phyloP scores from a whole-genome alignment of 1,140 invertebrate genomes.

The Macrosteles quadrilineatus region DNA sequence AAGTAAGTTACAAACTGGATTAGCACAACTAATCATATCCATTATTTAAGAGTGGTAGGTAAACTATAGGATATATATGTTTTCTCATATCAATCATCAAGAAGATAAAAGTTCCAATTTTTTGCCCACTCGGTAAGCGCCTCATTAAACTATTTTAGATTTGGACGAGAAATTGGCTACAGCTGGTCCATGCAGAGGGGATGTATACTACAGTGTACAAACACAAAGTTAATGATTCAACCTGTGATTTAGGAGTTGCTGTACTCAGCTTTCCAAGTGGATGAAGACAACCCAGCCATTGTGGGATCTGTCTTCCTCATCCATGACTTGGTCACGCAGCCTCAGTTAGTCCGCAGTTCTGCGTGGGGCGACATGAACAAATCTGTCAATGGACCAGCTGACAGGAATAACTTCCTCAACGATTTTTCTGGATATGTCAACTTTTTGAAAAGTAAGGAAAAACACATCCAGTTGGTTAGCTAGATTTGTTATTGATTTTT shows the following conservation, averaged over 20 bases:
- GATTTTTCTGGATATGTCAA: constrained; percentile 56
- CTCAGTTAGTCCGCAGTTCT: constrained; percentile 50
- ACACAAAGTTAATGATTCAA: not conserved
- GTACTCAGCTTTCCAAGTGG: constrained; percentile 51
- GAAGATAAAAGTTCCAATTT: not conserved
- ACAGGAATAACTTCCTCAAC: constrained; percentile 57
- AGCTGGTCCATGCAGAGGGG: no score
- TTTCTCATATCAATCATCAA: not conserved
- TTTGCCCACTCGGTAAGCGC: not conserved
- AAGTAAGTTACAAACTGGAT: constrained; percentile 1
- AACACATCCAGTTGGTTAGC: no score
- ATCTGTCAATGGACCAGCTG: constrained; percentile 49
- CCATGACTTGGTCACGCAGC: constrained; percentile 52
- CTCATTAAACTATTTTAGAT: not conserved
- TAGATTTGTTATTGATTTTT: no score
- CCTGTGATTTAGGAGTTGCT: constrained; percentile 46
- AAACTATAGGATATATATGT: not conserved
- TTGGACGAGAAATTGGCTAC: no score
- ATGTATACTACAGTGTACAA: no score
- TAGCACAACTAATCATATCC: no score
- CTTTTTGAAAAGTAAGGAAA: constrained; percentile 55
- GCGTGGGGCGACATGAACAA: constrained; percentile 59
- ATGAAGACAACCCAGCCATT: constrained; percentile 47
- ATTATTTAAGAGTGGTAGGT: no score
- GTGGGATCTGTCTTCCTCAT: constrained; percentile 53